Evolutionary conservation across 2,113 vertebrate genomes (phyloP).

Genomic region (Cyanocitta stelleri): DNA sequence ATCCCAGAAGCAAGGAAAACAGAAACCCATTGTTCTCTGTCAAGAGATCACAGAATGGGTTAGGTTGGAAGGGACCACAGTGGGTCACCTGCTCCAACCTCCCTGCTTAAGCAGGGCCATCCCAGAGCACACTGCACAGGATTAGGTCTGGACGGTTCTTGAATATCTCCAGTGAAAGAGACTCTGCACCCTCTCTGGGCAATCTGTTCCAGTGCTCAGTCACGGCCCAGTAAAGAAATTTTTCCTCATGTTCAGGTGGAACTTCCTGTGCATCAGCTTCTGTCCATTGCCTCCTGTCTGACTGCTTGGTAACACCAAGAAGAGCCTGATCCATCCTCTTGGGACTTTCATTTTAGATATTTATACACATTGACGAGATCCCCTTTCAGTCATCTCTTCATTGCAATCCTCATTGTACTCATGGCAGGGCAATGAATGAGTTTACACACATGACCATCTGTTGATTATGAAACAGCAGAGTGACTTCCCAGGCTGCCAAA

Average conservation of each 20-base stretch:
- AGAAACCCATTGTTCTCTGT: not conserved
- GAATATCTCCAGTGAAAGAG: not conserved
- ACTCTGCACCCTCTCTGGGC: not conserved
- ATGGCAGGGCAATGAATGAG: not conserved
- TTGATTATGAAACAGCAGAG: not conserved
- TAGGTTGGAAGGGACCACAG: not conserved
- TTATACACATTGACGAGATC: not conserved
- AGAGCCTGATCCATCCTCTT: not conserved
- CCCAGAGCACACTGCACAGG: not conserved
- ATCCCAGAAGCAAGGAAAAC: not conserved
- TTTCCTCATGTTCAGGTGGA: not conserved
- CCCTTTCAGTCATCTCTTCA: not conserved
- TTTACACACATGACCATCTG: not conserved
- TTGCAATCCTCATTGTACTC: not conserved
- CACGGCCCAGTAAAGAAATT: not conserved
- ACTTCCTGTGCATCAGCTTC: not conserved
- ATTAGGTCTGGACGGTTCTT: not conserved
- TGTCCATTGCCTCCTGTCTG: not conserved
- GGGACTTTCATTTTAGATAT: not conserved
- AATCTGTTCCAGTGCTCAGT: not conserved
- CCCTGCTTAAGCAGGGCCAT: not conserved
- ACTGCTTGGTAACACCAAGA: not conserved
- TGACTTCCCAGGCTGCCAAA: not conserved
- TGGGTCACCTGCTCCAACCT: not conserved
- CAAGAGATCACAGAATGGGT: not conserved